Evolutionary conservation across 2,797 vertebrate species (phyloP).

Genomic region (Chaetodon trifasciatus): DNA sequence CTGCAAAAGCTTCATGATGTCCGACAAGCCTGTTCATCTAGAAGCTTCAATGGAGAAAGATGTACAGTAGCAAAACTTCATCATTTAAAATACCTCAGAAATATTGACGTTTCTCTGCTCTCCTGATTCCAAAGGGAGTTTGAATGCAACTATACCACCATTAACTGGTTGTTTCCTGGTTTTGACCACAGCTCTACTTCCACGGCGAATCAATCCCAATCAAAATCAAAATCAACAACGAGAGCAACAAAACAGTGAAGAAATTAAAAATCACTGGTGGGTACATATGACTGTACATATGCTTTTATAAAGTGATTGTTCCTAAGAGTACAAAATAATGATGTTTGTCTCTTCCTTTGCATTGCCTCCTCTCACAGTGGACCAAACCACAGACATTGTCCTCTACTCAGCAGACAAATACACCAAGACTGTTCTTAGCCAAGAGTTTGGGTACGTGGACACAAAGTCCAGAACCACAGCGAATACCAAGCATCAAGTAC

Average conservation of each 20-base stretch:
- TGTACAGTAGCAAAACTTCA: conserved; percentile 73
- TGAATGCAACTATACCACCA: neutral
- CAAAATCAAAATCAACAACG: conserved; percentile 91
- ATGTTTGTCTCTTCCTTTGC: neutral
- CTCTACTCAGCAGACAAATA: conserved; percentile 96
- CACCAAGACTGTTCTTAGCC: conserved; percentile 84
- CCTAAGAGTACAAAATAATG: neutral
- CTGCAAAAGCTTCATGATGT: conserved; percentile 93
- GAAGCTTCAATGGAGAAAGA: conserved; percentile 90
- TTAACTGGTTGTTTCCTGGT: conserved; percentile 19
- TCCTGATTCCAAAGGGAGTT: neutral
- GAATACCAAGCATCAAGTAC: neutral
- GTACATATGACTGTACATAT: conserved; percentile 35
- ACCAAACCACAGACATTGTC: conserved; percentile 92
- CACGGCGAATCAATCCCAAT: conserved; percentile 89
- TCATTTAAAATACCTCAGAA: neutral
- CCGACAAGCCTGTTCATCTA: conserved; percentile 91
- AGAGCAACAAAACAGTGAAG: conserved; percentile 92
- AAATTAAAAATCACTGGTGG: conserved; percentile 90
- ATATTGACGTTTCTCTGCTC: neutral
- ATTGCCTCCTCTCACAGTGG: conserved; percentile 82
- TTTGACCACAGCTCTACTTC: conserved; percentile 87
- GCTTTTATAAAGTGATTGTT: neutral
- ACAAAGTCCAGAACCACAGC: neutral
- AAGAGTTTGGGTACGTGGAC: conserved; percentile 89